Evolutionary conservation across 1,140 invertebrate species (phyloP).

Genomic region (Campoletis sonorensis): DNA sequence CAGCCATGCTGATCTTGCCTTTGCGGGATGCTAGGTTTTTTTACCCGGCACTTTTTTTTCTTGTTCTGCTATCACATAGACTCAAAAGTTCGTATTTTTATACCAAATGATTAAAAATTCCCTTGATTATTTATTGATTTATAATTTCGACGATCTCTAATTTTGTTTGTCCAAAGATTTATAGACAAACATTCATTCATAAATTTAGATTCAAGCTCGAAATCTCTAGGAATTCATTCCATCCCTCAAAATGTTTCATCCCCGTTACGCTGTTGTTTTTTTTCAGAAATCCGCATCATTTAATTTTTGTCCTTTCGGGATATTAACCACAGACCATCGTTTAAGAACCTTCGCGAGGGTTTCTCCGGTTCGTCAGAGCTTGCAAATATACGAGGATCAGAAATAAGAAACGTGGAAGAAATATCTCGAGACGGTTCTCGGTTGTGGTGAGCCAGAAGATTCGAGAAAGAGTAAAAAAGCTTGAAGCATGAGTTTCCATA

Average conservation of each 20-base stretch:
- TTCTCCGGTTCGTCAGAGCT: not conserved
- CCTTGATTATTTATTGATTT: not conserved
- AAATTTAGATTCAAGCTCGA: not conserved
- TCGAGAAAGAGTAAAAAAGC: not conserved
- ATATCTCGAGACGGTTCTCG: not conserved
- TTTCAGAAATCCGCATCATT: not conserved
- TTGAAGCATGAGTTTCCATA: slow-evolving; percentile 65
- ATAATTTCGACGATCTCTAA: not conserved
- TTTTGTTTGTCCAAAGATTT: too few relatives aligned
- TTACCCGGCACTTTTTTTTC: not conserved
- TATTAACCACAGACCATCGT: slow-evolving; percentile 31
- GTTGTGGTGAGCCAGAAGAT: not conserved
- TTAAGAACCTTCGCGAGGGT: slow-evolving; percentile 52
- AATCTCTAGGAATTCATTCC: not conserved
- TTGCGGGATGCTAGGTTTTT: not conserved
- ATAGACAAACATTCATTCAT: too few relatives aligned
- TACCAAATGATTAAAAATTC: not conserved
- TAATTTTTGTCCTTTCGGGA: slow-evolving; percentile 22
- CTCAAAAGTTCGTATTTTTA: not conserved
- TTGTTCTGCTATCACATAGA: not conserved
- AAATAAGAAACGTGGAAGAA: slow-evolving; percentile 3
- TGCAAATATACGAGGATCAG: slow-evolving; percentile 9
- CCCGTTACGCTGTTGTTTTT: too few relatives aligned
- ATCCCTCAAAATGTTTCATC: not conserved
- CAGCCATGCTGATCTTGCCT: slow-evolving; percentile 57